phyloP scores from a whole-genome alignment of 1,140 invertebrate species.

The Cherax destructor region DNA sequence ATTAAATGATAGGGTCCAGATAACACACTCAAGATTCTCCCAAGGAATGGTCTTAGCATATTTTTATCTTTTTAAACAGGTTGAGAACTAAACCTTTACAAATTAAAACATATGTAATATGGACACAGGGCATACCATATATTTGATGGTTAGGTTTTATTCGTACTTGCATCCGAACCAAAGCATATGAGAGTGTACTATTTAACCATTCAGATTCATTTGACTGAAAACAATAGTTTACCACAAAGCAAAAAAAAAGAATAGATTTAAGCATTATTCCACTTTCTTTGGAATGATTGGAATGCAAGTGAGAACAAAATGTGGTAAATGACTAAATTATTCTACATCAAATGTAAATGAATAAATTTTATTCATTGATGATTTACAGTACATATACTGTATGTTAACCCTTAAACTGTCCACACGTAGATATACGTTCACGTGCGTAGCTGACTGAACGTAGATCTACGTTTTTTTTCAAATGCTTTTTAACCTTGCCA shows the following conservation, averaged over 20 bases:
- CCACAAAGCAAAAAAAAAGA: not conserved
- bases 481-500: too few species aligned
- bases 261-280: not conserved
- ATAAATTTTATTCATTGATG: not conserved
- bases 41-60: conserved; percentile 45
- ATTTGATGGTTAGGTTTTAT: not conserved
- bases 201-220: not conserved
- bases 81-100: conserved; percentile 16
- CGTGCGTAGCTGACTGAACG: too few species aligned
- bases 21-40: conserved; percentile 51
- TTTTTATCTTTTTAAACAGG: conserved; percentile 21
- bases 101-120: conserved; percentile 18
- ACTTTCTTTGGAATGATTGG: not conserved
- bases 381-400: conserved; percentile 11
- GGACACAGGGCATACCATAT: conserved; percentile 44
- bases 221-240: not conserved
- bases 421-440: too few species aligned
- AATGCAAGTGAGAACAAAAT: not conserved
- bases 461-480: too few species aligned
- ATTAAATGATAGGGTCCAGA: conserved; percentile 56
- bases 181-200: not conserved
- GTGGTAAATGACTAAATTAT: not conserved
- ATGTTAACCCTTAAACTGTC: too few species aligned
- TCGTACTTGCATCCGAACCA: not conserved
- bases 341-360: conserved; percentile 6